These are phyloP conservation scores for Mactromeris polynyma DNA, from an alignment of 2,888 invertebrate genomes.

Conservation along the genomic window DNA sequence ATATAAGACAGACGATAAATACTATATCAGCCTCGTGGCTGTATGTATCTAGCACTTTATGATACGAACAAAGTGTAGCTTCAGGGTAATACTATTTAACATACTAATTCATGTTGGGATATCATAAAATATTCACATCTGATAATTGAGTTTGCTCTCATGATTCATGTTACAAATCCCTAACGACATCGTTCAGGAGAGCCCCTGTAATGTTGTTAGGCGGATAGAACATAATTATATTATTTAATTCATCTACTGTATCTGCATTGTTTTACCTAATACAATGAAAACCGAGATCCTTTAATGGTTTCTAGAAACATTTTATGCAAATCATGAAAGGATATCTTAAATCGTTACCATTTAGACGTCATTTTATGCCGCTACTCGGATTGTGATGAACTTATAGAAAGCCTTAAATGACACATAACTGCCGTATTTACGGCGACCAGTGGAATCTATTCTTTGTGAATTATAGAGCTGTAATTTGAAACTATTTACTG, in stretches of 20 bases:
- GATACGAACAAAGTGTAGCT: neutral
- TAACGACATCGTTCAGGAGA: neutral
- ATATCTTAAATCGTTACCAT: neutral
- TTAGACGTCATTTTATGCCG: neutral
- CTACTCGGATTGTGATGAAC: neutral
- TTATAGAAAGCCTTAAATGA: neutral
- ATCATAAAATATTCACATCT: neutral
- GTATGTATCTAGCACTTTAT: neutral
- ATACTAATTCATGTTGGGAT: neutral
- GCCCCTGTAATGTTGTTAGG: neutral
- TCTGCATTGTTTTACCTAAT: neutral
- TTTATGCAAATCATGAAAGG: constrained; percentile 15
- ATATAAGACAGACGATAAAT: too few relatives aligned
- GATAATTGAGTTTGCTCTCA: neutral
- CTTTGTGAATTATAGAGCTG: neutral
- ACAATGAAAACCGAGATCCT: neutral
- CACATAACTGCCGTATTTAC: neutral
- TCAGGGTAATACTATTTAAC: neutral
- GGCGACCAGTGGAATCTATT: neutral
- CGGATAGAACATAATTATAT: neutral
- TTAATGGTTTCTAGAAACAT: neutral
- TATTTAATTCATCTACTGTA: neutral
- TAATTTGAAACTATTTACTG: neutral
- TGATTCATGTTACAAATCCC: neutral
- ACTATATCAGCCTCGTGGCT: too few relatives aligned